Base-by-base conservation (phyloP, 2,113 vertebrate species). In the Chloebia gouldiae region DNA sequence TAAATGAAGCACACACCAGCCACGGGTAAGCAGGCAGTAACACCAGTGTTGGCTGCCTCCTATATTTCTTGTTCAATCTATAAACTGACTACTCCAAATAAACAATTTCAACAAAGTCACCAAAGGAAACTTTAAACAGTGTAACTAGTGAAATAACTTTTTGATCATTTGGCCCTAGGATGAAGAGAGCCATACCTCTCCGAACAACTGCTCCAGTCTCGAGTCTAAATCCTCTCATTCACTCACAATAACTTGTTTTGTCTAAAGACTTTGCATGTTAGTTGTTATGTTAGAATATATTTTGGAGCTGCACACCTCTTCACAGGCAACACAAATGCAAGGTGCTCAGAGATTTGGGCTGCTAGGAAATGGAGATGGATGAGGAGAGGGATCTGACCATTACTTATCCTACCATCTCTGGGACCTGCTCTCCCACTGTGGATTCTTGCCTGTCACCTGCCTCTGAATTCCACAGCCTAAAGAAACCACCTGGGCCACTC, bases 41-140 rank as follows among this genome's bases (percentile, higher is more conserved):
- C 23, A 31, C 2, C 2, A 1, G 11, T 2, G 9, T 33, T 17
- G 40, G 37, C 39, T 19, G 11, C 1, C 7, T 30, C 51, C 37
- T 2, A 0, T 6, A 17, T 42, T 42, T 42, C 47, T 53, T 45
- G 0, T 12, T 86, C 44, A 30, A 24, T 39, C 37, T 73, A 18
- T 25, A 53, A 3, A 9, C 20, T 47, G 40, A 24, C 37, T 53
- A 11, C 27, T 49, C 19, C 76, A 44, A 66, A 33, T 2, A 54
- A 80, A 12, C 2, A 42, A 51, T 53, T 71, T 49, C 57, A 53
- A 75, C 28, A 7, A 49, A 61, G 50, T 25, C 60, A 68, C 30
- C 35, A 11, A 65, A 69, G 50, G 42, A 45, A 70, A 88, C 20
- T 56, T 51, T 27, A 27, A 39, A 15, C 44, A 69, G 51, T 4